A percentile compares a stretch with the other conserved stretches of the same genome.
phyloP scores from a whole-genome alignment of 1,140 invertebrate species.

The Stenopsyche tienmushanensis region DNA sequence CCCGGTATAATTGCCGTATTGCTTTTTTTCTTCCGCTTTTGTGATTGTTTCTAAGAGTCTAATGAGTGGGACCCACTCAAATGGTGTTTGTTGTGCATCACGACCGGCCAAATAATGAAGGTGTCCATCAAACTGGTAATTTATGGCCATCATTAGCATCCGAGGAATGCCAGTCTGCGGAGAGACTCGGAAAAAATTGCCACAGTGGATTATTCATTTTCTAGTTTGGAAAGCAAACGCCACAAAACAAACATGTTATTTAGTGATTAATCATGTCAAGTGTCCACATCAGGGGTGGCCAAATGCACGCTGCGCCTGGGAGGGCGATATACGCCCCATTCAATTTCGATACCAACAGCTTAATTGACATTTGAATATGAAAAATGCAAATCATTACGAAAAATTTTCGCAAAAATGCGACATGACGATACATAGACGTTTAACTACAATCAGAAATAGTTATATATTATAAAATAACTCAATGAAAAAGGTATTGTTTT shows the following conservation, averaged over 20 bases:
- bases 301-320: neutral
- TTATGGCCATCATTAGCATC: conserved; percentile 21
- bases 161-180: neutral
- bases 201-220: conserved; percentile 6
- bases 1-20: neutral
- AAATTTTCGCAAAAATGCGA: no score
- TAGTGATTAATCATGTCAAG: conserved; percentile 22
- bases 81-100: neutral
- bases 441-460: no score
- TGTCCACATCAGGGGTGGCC: no score
- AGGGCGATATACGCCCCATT: no score
- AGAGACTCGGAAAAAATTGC: neutral
- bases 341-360: no score
- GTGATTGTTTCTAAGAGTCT: conserved; percentile 1
- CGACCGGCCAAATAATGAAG: conserved; percentile 24
- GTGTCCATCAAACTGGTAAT: conserved; percentile 26
- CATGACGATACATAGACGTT: no score
- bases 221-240: conserved; percentile 14
- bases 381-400: no score
- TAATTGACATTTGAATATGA: no score
- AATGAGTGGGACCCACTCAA: no score
- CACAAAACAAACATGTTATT: conserved; percentile 28
- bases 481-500: no score
- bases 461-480: no score
- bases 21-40: neutral